A percentile compares a stretch with the other conserved stretches of the same genome.
phyloP scores from a whole-genome alignment of 2,888 invertebrate genomes.

The Caenorhabditis sp. region DNA sequence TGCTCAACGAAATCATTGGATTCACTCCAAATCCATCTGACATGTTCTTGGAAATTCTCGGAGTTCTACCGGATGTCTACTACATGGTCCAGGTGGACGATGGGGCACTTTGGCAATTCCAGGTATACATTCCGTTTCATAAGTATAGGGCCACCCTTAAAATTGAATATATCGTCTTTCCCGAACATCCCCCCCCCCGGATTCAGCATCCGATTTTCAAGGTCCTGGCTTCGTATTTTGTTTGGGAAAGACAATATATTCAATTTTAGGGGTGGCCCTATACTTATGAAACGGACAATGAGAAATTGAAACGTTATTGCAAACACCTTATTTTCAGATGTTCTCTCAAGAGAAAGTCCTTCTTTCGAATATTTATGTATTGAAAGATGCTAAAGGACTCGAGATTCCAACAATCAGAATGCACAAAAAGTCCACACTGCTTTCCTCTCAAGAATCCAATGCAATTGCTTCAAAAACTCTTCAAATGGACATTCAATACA shows the following conservation, averaged over 20 bases:
- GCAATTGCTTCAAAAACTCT: constrained; percentile 38
- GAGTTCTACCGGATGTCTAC: constrained; percentile 25
- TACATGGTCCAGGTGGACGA: constrained; percentile 57
- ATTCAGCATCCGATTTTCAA: too few relatives aligned
- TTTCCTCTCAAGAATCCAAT: constrained; percentile 55
- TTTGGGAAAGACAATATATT: too few relatives aligned
- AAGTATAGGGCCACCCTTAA: too few relatives aligned
- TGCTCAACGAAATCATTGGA: constrained; percentile 52
- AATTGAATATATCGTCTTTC: too few relatives aligned
- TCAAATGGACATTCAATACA: constrained; percentile 46
- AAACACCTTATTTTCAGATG: constrained; percentile 32
- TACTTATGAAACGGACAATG: too few relatives aligned
- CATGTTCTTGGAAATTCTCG: constrained; percentile 51
- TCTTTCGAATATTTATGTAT: constrained; percentile 45
- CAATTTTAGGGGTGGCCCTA: too few relatives aligned
- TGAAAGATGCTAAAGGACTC: constrained; percentile 50
- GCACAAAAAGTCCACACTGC: constrained; percentile 55
- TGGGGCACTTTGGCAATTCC: constrained; percentile 57
- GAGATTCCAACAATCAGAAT: constrained; percentile 48
- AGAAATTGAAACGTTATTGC: too few relatives aligned
- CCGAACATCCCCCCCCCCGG: too few relatives aligned
- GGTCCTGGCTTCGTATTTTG: too few relatives aligned
- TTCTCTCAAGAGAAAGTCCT: constrained; percentile 38
- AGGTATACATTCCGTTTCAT: too few relatives aligned
- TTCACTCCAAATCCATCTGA: constrained; percentile 51